Conservation (phyloP, 1,140 invertebrate genomes). For the Drosophila ohnishii region DNA sequence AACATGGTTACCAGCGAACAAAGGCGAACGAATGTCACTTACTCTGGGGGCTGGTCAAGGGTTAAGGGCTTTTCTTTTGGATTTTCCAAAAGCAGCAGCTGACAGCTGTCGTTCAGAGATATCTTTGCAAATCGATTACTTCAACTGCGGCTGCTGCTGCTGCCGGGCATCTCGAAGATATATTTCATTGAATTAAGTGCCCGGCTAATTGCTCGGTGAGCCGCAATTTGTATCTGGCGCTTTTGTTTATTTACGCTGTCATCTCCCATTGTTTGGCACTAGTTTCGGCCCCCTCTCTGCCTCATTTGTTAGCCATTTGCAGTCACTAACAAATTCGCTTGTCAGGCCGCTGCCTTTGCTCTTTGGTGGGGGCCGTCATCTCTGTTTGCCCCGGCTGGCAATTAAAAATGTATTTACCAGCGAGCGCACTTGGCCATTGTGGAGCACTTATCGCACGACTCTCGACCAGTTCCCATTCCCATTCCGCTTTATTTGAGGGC, state of each 20-base stretch:
- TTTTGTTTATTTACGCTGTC: slow-evolving; percentile 77
- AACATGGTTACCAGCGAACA: slow-evolving; percentile 26
- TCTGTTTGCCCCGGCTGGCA: slow-evolving; percentile 65
- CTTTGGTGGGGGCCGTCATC: slow-evolving; percentile 64
- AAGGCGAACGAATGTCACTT: slow-evolving; percentile 12
- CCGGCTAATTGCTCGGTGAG: slow-evolving; percentile 67
- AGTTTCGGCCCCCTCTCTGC: slow-evolving; percentile 14
- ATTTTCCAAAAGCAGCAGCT: slow-evolving; percentile 10
- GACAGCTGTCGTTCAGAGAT: slow-evolving; percentile 44
- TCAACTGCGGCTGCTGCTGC: background rate
- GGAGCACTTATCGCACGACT: slow-evolving; percentile 41
- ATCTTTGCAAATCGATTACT: slow-evolving; percentile 51
- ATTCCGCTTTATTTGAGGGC: slow-evolving; percentile 16
- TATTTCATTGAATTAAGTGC: slow-evolving; percentile 69
- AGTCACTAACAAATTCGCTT: slow-evolving; percentile 62
- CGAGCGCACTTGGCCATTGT: slow-evolving; percentile 56
- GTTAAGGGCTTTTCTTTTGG: slow-evolving; percentile 28
- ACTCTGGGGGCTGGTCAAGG: slow-evolving; percentile 18
- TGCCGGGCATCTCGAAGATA: slow-evolving; percentile 52
- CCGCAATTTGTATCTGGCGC: slow-evolving; percentile 68
- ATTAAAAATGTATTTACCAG: slow-evolving; percentile 69
- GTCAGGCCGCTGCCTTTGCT: slow-evolving; percentile 47
- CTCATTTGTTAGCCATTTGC: slow-evolving; percentile 69
- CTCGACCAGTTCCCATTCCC: slow-evolving; percentile 27
- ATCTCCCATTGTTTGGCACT: slow-evolving; percentile 66